Evolutionary conservation across 2,797 vertebrate species (phyloP).

Genomic region (Menidia menidia): DNA sequence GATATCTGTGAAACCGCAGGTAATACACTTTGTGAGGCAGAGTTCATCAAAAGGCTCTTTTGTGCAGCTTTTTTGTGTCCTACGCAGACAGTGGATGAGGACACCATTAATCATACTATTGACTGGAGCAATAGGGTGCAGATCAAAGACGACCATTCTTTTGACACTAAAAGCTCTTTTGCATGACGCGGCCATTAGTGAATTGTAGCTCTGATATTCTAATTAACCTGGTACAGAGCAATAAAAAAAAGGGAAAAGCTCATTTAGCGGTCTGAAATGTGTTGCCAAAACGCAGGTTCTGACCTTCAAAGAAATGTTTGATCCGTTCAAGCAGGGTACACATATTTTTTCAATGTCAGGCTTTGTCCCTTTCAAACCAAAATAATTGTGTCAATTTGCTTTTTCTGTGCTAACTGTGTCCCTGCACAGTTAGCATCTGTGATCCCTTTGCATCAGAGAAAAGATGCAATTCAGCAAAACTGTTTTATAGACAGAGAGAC

Average conservation of each 20-base stretch:
- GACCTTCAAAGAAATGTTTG: neutral
- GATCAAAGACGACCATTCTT: neutral
- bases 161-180: neutral
- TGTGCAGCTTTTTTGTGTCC: conserved; percentile 3
- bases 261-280: neutral
- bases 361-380: neutral
- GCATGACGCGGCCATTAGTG: neutral
- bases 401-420: neutral
- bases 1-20: neutral
- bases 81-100: neutral
- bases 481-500: too few relatives aligned
- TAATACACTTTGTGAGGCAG: neutral
- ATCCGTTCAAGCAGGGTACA: too few relatives aligned
- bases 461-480: too few relatives aligned
- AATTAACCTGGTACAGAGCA: too few relatives aligned
- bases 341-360: neutral
- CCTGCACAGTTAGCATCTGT: neutral
- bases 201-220: neutral
- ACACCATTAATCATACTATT: neutral
- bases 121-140: neutral
- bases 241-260: neutral
- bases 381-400: too few relatives aligned
- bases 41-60: neutral
- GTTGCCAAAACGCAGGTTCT: neutral
- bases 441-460: neutral